phyloP scores from a whole-genome alignment of 2,113 vertebrate genomes.

The Alethe castanea region DNA sequence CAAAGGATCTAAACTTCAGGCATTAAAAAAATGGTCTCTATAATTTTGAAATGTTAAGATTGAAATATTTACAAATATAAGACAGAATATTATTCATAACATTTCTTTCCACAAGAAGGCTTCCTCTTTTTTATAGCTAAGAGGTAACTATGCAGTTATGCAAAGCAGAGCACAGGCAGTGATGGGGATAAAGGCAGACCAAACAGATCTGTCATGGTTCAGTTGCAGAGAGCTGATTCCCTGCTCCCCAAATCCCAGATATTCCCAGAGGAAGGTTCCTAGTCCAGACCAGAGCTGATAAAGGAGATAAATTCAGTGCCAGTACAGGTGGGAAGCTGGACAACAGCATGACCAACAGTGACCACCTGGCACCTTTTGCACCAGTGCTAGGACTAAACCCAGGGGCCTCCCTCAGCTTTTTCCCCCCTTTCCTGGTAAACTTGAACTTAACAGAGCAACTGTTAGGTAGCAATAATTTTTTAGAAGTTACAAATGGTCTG shows the following conservation, averaged over 20 bases:
- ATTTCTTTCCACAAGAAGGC: background rate
- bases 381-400: background rate
- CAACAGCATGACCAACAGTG: too few species aligned
- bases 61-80: background rate
- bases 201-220: background rate
- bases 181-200: background rate
- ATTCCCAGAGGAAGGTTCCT: background rate
- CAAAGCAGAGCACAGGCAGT: background rate
- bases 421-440: background rate
- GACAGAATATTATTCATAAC: background rate
- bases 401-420: fast-evolving
- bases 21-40: background rate
- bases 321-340: too few species aligned
- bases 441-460: background rate
- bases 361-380: too few species aligned
- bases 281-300: background rate
- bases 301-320: background rate
- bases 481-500: background rate
- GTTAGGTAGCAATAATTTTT: background rate
- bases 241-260: background rate
- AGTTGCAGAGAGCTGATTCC: background rate
- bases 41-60: background rate
- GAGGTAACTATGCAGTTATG: background rate
- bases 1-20: background rate
- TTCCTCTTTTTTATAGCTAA: background rate